Base-by-base conservation (phyloP, 2,888 invertebrate genomes). In the Ellobium chinense region DNA sequence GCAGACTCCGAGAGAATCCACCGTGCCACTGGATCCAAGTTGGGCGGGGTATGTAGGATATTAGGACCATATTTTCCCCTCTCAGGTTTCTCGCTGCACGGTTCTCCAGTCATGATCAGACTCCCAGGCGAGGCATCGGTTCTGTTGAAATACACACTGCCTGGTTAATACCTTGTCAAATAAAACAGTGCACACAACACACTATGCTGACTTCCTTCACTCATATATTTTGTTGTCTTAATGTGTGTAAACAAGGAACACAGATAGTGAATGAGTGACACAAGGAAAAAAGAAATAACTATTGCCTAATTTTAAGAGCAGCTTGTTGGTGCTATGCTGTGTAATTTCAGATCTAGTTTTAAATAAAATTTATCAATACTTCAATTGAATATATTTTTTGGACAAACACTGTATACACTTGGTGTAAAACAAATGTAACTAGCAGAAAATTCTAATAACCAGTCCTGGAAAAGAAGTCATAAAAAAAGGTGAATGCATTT, bases 101-200 rank as follows among this genome's bases (percentile, higher is more conserved):
- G 78, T 62, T 70, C 70, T 78, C 78, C 78, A 78, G 78, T 78
- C 78, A 70, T 78, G 78, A 70, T 78, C 78, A 78, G 77, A 77
- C 77, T 46, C 72, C 54, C 69, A 62, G 63, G 31, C 70, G 78
- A 78, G 70, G 78, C 78, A 58, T 62, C 31, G 65, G 37, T 36
- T 77, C 78, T 78, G 78, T 78, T 37, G 70, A 70, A 37, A 78
- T 70, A 78, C 54, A 78, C 34, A 62, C 78, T 78, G 46, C 14
- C 58, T 56, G 66, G 62, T 77, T 77, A 77, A 60, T 9, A 31
- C 7, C n/a, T 5, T 7, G 21, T 56, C 18, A 70, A 3, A 27
- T 14, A 66, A 66, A 66, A 66, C 27, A 60, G 60, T 60, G 27
- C n/a, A 14, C n/a, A n/a, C n/a, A n/a, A n/a, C n/a, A n/a, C n/a